Evolutionary conservation across 2,113 vertebrate genomes (phyloP).

Genomic region (Barbus barbus): DNA sequence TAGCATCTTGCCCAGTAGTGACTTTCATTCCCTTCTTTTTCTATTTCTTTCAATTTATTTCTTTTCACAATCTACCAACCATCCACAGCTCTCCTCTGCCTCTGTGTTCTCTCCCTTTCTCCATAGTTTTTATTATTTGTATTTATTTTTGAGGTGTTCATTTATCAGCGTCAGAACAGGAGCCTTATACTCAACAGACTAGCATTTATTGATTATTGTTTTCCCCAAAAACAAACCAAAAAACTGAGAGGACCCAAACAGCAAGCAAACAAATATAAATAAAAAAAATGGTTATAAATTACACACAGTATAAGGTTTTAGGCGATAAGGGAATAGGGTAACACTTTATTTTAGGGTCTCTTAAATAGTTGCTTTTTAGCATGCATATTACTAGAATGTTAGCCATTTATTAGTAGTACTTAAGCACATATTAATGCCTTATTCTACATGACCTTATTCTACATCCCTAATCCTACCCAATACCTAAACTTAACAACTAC

Average conservation of each 20-base stretch:
- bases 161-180: constrained; percentile 43
- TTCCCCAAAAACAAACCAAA: neutral
- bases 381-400: no score
- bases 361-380: no score
- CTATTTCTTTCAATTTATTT: constrained; percentile 10
- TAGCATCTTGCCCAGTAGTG: constrained; percentile 3
- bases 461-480: no score
- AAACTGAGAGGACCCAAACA: neutral
- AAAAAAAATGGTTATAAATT: neutral
- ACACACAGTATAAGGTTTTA: neutral
- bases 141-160: constrained; percentile 34
- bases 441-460: no score
- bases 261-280: neutral
- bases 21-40: constrained; percentile 23
- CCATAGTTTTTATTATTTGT: constrained; percentile 27
- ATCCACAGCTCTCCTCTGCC: neutral
- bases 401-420: no score
- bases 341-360: no score
- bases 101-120: constrained; percentile 14
- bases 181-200: constrained; percentile 37
- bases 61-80: constrained; percentile 33
- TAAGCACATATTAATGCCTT: no score
- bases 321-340: no score
- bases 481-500: no score
- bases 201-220: constrained; percentile 41